These are phyloP conservation scores for Misgurnus mizolepis DNA, from an alignment of 2,113 vertebrate species.

Conservation along the genomic window DNA sequence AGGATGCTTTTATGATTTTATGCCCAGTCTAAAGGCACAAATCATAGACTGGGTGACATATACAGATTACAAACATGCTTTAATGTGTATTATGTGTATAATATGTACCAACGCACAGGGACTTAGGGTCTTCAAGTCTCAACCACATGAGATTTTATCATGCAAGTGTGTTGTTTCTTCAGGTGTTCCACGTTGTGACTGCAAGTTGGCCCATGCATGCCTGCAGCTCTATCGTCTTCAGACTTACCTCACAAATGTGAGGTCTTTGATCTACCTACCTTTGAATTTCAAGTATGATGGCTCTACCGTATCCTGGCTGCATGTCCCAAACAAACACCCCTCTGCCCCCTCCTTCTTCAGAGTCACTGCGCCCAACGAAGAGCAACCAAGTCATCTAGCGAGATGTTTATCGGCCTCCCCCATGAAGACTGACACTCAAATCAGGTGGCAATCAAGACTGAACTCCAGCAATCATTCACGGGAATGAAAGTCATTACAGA, in stretches of 20 bases:
- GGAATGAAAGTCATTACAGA: slow-evolving; percentile 40
- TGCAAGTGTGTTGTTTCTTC: slow-evolving; percentile 71
- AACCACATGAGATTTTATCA: slow-evolving; percentile 69
- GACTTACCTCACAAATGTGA: slow-evolving; percentile 24
- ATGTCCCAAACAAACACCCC: slow-evolving; percentile 62
- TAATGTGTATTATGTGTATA: not conserved
- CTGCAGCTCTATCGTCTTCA: slow-evolving; percentile 60
- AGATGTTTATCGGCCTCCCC: slow-evolving; percentile 69
- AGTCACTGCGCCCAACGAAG: slow-evolving; percentile 44
- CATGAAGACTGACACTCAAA: slow-evolving; percentile 46
- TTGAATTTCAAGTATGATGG: slow-evolving; percentile 66
- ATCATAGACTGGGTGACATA: too few species aligned
- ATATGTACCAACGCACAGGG: not conserved
- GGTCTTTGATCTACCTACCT: slow-evolving; percentile 62
- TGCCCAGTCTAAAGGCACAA: too few species aligned
- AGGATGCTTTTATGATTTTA: too few species aligned
- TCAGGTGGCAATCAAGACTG: slow-evolving; percentile 58
- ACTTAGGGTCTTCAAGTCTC: slow-evolving; percentile 29
- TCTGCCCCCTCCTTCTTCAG: slow-evolving; percentile 17
- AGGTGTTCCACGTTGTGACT: slow-evolving; percentile 66
- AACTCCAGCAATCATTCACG: slow-evolving; percentile 42
- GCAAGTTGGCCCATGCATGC: slow-evolving; percentile 69
- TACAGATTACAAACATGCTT: too few species aligned
- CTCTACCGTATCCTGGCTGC: slow-evolving; percentile 61
- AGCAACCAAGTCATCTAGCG: slow-evolving; percentile 62